Conservation (phyloP, 1,140 invertebrate species). For the Epicauta chinensis region DNA sequence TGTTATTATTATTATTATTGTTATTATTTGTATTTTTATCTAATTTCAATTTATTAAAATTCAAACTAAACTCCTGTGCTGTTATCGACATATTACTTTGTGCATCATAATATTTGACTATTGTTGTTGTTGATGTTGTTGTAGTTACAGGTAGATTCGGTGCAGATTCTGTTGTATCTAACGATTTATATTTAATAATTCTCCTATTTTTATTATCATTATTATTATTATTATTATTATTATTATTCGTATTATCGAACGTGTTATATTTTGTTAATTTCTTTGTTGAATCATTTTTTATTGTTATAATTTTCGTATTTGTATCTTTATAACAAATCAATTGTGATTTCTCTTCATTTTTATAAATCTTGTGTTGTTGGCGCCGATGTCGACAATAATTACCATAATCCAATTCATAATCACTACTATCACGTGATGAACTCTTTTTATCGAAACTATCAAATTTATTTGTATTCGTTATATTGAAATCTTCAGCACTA, state of each 20-base stretch:
- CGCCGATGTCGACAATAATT: background rate
- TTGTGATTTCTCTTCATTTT: slow-evolving; percentile 37
- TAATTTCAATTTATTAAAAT: slow-evolving; percentile 24
- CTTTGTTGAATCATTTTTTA: slow-evolving; percentile 28
- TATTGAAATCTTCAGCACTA: slow-evolving; percentile 26
- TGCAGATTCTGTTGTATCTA: slow-evolving; percentile 29
- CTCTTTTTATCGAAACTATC: slow-evolving; percentile 16
- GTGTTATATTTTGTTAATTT: slow-evolving; percentile 38
- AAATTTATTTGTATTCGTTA: background rate
- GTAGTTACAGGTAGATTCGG: too few relatives aligned
- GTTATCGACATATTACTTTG: slow-evolving; percentile 36
- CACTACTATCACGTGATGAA: slow-evolving; percentile 32
- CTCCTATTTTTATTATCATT: slow-evolving; percentile 31
- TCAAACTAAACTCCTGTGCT: slow-evolving; percentile 34
- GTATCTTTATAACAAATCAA: slow-evolving; percentile 36
- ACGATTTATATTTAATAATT: slow-evolving; percentile 37
- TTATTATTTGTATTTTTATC: slow-evolving; percentile 26
- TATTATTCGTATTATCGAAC: slow-evolving; percentile 26
- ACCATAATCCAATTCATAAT: slow-evolving; percentile 24
- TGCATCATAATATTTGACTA: slow-evolving; percentile 31
- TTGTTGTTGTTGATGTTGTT: slow-evolving; percentile 18
- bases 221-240: slow-evolving; percentile 5
- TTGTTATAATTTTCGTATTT: slow-evolving; percentile 31
- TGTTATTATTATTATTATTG: too few relatives aligned
- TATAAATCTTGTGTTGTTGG: slow-evolving; percentile 22